phyloP scores from a whole-genome alignment of 2,113 vertebrate species.

The Lophochroa leadbeateri region DNA sequence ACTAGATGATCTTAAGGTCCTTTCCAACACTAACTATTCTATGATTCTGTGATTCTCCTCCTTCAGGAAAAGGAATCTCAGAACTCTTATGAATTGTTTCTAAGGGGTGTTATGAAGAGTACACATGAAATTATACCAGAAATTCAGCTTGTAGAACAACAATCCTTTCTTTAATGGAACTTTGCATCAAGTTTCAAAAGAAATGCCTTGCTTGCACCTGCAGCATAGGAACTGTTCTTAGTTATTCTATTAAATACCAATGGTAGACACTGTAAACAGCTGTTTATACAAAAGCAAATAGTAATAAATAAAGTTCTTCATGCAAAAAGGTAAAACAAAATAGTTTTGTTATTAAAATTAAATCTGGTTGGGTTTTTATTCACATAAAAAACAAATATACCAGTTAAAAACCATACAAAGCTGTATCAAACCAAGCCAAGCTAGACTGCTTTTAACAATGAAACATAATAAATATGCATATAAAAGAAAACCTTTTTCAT shows the following conservation, averaged over 20 bases:
- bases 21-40: no score
- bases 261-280: fast-evolving
- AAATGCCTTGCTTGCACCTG: background rate
- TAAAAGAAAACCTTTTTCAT: background rate
- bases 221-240: background rate
- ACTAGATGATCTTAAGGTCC: no score
- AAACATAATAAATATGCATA: constrained; percentile 28
- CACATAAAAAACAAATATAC: background rate
- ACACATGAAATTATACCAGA: fast-evolving
- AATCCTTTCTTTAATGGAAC: background rate
- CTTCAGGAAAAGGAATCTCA: background rate
- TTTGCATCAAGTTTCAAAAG: background rate
- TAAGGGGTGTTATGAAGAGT: background rate
- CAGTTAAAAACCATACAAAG: background rate
- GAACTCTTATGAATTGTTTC: background rate
- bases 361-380: background rate
- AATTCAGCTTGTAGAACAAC: background rate
- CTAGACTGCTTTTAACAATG: background rate
- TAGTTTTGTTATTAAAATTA: background rate
- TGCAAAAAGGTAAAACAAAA: background rate
- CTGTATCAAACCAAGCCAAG: background rate
- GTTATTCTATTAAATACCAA: background rate
- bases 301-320: background rate
- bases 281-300: background rate
- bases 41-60: background rate